Base-by-base conservation (phyloP, 2,888 invertebrate species). In the Drosophila nigricruria region DNA sequence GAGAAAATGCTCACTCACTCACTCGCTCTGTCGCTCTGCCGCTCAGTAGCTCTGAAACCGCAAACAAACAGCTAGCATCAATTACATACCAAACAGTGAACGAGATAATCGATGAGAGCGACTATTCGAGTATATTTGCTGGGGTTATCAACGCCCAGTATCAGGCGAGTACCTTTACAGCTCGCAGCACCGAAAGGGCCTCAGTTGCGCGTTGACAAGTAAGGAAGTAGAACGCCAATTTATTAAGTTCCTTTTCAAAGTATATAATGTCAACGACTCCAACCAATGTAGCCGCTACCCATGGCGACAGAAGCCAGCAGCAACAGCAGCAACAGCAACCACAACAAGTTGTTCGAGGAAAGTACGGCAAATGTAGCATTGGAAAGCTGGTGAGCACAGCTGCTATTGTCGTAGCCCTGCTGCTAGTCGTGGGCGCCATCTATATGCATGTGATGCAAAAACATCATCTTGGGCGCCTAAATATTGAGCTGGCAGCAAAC, bases 401-500 rank as follows among this genome's bases (percentile, higher is more conserved):
- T 18, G 84, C 79, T 52, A 64, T 90, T 63, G 49, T 83, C 42
- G 18, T 85, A 20, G 82, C 90, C 5, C 72, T 91, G 42, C 20
- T 89, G 49, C 79, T 91, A 27, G 75, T 91, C 60, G 59, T 77
- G 20, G 88, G 81, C 18, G 88, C 91, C 27, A 90, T 91, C 53
- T 88, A 81, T 71, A 66, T 90, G 77, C 91, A 91, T 61, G 53
- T 86, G 34, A 67, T 30, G 30, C 90, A 91, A 50, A 84, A 84
- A 62, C 74, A 72, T 65, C 90, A 82, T 76, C 71, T 78, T 45
- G 91, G 91, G 5, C 88, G 91, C 10, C 66, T 91, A 60, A 64
- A 88, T 36, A 57, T 68, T 43, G 63, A 74, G 32, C 54, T 27
- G 4, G 36, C 14, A 16, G 10, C 54, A 3, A 45, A 12, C 2